Conservation (phyloP, 2,113 vertebrate genomes). For the Centropus bengalensis region DNA sequence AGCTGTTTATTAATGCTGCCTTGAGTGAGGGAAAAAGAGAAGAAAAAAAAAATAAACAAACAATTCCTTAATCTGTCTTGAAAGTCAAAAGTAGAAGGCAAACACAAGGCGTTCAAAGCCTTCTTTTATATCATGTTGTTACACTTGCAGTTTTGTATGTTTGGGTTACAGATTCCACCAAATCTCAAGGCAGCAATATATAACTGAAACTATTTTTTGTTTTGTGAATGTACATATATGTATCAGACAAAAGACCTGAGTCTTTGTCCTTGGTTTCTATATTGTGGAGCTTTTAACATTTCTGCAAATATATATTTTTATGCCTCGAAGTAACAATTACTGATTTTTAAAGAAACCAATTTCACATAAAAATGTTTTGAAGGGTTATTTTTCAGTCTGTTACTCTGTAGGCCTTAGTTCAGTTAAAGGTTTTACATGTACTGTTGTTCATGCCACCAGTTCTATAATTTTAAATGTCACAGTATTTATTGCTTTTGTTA, state of each 20-base stretch:
- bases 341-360: background rate
- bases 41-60: background rate
- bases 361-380: background rate
- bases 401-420: background rate
- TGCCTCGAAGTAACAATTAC: background rate
- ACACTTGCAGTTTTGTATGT: background rate
- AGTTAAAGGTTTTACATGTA: background rate
- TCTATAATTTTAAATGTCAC: background rate
- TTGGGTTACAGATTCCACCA: background rate
- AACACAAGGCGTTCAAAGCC: background rate
- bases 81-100: background rate
- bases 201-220: background rate
- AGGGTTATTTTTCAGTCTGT: background rate
- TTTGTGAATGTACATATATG: background rate
- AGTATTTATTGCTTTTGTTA: background rate
- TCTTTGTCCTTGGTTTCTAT: background rate
- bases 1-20: background rate
- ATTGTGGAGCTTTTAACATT: background rate
- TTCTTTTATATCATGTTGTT: rapidly evolving
- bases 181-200: background rate
- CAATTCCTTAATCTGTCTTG: background rate
- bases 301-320: background rate
- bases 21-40: rapidly evolving
- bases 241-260: background rate
- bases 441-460: background rate